phyloP scores from a whole-genome alignment of 1,140 invertebrate species.

The Philaenus spumarius region DNA sequence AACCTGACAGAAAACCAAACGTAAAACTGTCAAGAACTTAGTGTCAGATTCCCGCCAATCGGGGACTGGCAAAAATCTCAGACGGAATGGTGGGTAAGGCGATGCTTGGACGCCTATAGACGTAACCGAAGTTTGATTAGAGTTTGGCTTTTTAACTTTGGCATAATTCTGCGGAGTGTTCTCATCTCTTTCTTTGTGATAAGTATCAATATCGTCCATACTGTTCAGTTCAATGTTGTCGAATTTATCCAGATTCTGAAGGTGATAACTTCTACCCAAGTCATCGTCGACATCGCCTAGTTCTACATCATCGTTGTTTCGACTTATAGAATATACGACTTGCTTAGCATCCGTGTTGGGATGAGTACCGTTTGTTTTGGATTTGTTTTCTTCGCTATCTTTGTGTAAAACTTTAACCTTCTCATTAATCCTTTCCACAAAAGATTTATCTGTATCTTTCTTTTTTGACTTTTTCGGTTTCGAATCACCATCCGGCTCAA shows the following conservation, averaged over 20 bases:
- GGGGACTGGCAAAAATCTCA: constrained; percentile 19
- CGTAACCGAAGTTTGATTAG: too few species aligned
- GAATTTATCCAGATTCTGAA: constrained; percentile 3
- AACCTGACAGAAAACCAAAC: constrained; percentile 40
- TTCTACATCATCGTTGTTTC: not conserved
- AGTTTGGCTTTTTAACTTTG: too few species aligned
- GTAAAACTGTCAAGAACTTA: constrained; percentile 2
- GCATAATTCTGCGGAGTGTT: too few species aligned
- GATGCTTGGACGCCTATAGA: constrained; percentile 17
- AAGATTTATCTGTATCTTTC: constrained; percentile 4
- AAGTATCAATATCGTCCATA: not conserved
- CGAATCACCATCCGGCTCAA: too few species aligned
- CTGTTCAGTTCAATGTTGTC: constrained; percentile 7
- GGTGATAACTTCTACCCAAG: not conserved
- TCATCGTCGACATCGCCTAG: not conserved
- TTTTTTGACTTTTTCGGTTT: too few species aligned
- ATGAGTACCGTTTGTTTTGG: not conserved
- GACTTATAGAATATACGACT: constrained; percentile 5
- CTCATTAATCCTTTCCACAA: constrained; percentile 11
- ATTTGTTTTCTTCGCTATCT: not conserved
- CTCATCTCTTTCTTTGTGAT: too few species aligned
- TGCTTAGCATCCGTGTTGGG: not conserved
- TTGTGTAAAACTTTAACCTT: constrained; percentile 6
- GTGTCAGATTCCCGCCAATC: constrained; percentile 21
- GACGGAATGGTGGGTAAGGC: constrained; percentile 20